Percentiles rank a stretch among this genome's conserved stretches.
phyloP scores from a whole-genome alignment of 2,888 invertebrate species.

The Onthophagus sagittarius region DNA sequence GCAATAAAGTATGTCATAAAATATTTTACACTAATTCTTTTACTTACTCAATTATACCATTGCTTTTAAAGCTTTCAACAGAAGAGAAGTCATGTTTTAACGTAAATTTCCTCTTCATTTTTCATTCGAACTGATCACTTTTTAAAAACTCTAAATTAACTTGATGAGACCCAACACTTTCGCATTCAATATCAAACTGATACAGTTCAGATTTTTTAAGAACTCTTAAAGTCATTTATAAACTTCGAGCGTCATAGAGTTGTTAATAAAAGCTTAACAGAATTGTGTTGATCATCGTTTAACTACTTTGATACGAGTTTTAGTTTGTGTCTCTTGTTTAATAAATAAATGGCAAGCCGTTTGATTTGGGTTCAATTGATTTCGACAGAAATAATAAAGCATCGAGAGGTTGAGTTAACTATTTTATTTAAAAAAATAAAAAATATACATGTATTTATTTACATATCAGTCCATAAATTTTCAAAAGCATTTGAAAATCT shows the following conservation, averaged over 20 bases:
- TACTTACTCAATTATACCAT: constrained; percentile 20
- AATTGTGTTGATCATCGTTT: not conserved
- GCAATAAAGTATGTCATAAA: not conserved
- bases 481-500: constrained; percentile 38
- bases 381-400: too few relatives aligned
- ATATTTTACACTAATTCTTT: not conserved
- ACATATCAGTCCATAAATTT: constrained; percentile 33
- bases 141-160: not conserved
- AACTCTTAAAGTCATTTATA: not conserved
- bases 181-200: not conserved
- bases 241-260: not conserved
- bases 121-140: constrained; percentile 2
- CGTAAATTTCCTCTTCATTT: constrained; percentile 22
- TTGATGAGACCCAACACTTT: not conserved
- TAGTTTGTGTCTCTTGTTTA: too few relatives aligned
- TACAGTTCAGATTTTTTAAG: not conserved
- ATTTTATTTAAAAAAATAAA: not conserved
- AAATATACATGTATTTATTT: constrained; percentile 3
- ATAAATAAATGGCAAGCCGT: too few relatives aligned
- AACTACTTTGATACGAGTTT: not conserved
- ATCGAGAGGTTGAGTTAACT: not conserved
- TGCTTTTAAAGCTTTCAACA: constrained; percentile 19
- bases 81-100: constrained; percentile 22
- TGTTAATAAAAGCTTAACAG: not conserved
- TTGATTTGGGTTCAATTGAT: not conserved